Base-by-base conservation (phyloP, 2,797 vertebrate genomes). In the Melanotaenia trifasciata region DNA sequence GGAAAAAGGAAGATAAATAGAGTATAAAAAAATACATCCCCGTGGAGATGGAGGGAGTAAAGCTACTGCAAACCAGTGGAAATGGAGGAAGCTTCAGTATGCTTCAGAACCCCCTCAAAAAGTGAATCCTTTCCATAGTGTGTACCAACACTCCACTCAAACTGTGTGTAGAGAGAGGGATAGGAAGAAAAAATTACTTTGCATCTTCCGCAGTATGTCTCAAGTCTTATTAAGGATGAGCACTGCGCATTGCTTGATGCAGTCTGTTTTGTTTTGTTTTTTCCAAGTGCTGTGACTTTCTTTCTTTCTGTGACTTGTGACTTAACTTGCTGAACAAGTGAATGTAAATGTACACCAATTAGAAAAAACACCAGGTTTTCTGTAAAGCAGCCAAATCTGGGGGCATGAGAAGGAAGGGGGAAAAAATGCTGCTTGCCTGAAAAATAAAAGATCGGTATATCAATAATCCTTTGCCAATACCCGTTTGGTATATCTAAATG, bases 301-400 rank as follows among this genome's bases (percentile, higher is more conserved):
- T 72, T 58, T 83, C 28, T 30, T 30, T 30, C 28, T 30, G 28
- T 78, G 72, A 91, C 90, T 89, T 83, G 71, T 83, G 83, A 84
- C 43, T 45, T 45, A 45, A 81, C 88, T 66, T 84, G 80, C 86
- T 85, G 84, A 92, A 89, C 87, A 89, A 90, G 70, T 91, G 80
- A 87, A 86, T 89, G 90, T 87, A 90, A 91, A 90, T 80, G 79
- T 86, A 87, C 78, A 82, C 88, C 87, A 93, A 90, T 92, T 90
- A 91, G 84, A 88, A 78, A 80, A 82, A 79, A 90, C 79, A 77
- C 70, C 12, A 62, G 69, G 74, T 88, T 88, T 84, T 80, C 85
- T 90, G 81, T 72, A 83, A 87, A 86, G 84, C 85, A 91, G 83
- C 85, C 88, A 90, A 81, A 90, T 84, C 80, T 65, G 2, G 59